Base-by-base conservation (phyloP, 2,888 invertebrate species). In the Philereme transversata region DNA sequence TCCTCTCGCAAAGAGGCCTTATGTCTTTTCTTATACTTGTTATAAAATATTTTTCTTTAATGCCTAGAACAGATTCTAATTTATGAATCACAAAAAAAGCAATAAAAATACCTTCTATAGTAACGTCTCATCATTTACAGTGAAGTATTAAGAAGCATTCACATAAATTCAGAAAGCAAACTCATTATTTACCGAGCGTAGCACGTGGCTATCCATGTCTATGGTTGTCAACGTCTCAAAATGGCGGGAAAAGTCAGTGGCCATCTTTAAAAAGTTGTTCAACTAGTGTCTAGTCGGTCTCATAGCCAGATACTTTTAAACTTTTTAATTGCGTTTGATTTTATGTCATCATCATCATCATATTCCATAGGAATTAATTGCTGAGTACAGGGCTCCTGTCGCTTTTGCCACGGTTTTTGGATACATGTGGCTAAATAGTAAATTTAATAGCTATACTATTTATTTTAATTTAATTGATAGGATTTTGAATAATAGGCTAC, bases 251-350 rank as follows among this genome's bases (percentile, higher is more conserved):
- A 68, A 81, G 75, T 72, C 69, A 68, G 75, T 81, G 74, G 85
- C 84, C 87, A 87, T 87, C 75, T 84, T 87, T 82, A 85, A 88
- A 87, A 84, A 87, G 82, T 83, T 70, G 82, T 78, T 73, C 68
- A 70, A 77, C 82, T 77, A 78, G 81, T 79, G 71, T 75, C 76
- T 75, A 51, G 61, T 57, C 76, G 10, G 55, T 38, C 22, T 3
- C 35, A 43, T 3, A 33, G 10, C 10, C 38, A 5, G 62, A 57
- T 57, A 58, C 67, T 73, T 75, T 71, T 72, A 58, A 69, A 64
- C 65, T 71, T 74, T 77, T 74, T 71, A 71, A 70, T 72, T 73
- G 65, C 72, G 68, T 70, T 67, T 64, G 62, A 73, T 74, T 67
- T 44, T 56, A 45, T 41, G 46, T 33, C n/a, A 36, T 44, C 35